Evolutionary conservation across 1,140 invertebrate species (phyloP), one percentile per base, ranked within the genome.

Genomic region (Aphelenchoides avenae): DNA sequence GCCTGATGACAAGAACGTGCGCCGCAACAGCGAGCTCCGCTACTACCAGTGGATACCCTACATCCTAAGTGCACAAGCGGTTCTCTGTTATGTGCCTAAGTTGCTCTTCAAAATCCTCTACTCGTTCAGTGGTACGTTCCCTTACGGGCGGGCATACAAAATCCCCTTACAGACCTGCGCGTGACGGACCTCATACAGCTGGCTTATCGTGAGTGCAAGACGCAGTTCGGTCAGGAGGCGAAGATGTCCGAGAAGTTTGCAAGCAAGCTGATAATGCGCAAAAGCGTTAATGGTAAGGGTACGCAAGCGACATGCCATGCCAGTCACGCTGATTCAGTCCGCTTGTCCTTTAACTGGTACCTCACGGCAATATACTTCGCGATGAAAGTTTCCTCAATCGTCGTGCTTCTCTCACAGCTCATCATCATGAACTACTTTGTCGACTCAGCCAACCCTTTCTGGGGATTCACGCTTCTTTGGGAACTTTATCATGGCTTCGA

Each of bases 41-140:
- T 68, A 68, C 33, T 68, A 68, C 36, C 65, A 68, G 44, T 68
- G 65, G 65, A 68, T 71, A 37, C 65, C 65, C 3, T 68, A 68
- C 33, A 54, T 68, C 26, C 42, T 68, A 24, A 31, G 22, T 20
- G 33, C 64, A 3, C 52, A 57, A 42, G 65, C 65, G 30, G 33
- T 68, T 9, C 33, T 68, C 4, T 71, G 68, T 46, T 68, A 41
- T 53, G 63, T 50, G 5, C 65, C 65, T 4, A 68, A 68, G 56
- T 24, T 68, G 27, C 64, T 71, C 34, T 68, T 68, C 40, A 68
- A 68, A 51, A 36, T 68, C 13, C 26, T 68, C 3, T 66, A 68
- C 29, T 66, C 61, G 4, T 71, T 68, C 44, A 61, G 36, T 40
- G 62, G 66, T 68, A 22, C 30, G 31, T 60, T 9, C 11, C 20